Evolutionary conservation across 2,888 invertebrate genomes (phyloP).

Genomic region (Parascotia fuliginaria): DNA sequence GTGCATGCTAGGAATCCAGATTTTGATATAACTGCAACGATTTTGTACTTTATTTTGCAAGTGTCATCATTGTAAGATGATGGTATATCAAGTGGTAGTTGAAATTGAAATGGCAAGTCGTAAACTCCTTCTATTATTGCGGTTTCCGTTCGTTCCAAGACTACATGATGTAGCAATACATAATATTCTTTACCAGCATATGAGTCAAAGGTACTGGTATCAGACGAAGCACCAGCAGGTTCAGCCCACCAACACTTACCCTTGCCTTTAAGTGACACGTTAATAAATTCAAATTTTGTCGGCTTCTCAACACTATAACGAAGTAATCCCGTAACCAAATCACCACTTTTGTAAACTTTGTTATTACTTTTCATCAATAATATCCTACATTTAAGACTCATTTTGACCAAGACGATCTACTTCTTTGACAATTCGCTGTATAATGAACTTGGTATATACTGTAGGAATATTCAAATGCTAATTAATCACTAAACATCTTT

Average conservation of each 20-base stretch:
- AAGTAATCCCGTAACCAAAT: conserved; percentile 36
- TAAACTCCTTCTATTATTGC: conserved; percentile 12
- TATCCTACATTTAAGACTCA: conserved; percentile 39
- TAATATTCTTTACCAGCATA: conserved; percentile 30
- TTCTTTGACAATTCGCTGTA: too few relatives aligned
- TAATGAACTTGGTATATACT: too few relatives aligned
- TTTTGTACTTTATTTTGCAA: conserved; percentile 6
- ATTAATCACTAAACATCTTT: too few relatives aligned
- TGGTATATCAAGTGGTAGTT: conserved; percentile 14
- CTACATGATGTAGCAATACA: conserved; percentile 13
- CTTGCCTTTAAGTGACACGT: conserved; percentile 39
- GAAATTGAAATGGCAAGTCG: conserved; percentile 10
- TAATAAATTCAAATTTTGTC: conserved; percentile 33
- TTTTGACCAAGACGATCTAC: too few relatives aligned
- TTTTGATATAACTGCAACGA: conserved; percentile 14
- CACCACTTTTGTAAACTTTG: conserved; percentile 36
- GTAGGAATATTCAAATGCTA: too few relatives aligned
- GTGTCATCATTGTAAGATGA: conserved; percentile 8
- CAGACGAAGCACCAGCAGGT: neutral
- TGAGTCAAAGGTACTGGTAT: neutral
- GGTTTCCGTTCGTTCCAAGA: conserved; percentile 8
- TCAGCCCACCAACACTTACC: conserved; percentile 35
- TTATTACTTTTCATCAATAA: conserved; percentile 29
- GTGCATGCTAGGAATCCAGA: neutral
- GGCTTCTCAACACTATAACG: conserved; percentile 38